phyloP scores from a whole-genome alignment of 2,888 invertebrate genomes.

The Apamea anceps region DNA sequence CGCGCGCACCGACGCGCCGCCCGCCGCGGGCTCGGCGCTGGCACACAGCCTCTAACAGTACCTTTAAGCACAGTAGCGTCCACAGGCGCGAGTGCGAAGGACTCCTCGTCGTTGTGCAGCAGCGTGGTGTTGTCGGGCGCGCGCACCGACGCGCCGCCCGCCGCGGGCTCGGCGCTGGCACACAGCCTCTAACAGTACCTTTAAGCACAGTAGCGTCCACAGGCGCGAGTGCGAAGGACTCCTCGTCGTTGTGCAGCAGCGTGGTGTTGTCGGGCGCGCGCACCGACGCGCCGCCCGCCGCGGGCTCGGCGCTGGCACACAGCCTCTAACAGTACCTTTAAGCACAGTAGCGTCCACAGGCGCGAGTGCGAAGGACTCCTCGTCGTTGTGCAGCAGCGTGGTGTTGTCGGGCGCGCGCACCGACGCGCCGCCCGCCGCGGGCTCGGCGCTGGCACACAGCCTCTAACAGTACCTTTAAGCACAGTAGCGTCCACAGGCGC shows the following conservation, averaged over 20 bases:
- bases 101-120: slow-evolving; percentile 98
- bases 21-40: too few relatives aligned
- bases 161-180: slow-evolving; percentile 74
- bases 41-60: slow-evolving; percentile 66
- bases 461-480: slow-evolving; percentile 92
- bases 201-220: slow-evolving; percentile 97
- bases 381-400: slow-evolving; percentile 97
- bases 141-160: slow-evolving; percentile 68
- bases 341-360: slow-evolving; percentile 98
- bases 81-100: slow-evolving; percentile 98
- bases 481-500: slow-evolving; percentile 98
- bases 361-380: slow-evolving; percentile 98
- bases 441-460: slow-evolving; percentile 72
- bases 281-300: slow-evolving; percentile 60
- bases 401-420: slow-evolving; percentile 92
- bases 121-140: slow-evolving; percentile 95
- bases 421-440: slow-evolving; percentile 67
- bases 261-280: slow-evolving; percentile 94
- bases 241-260: slow-evolving; percentile 97
- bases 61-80: slow-evolving; percentile 97
- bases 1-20: slow-evolving; percentile 68
- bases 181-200: slow-evolving; percentile 85
- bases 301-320: too few relatives aligned
- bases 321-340: slow-evolving; percentile 90
- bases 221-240: slow-evolving; percentile 98